phyloP scores from a whole-genome alignment of 1,140 invertebrate species.

The Lepidurus couesii region DNA sequence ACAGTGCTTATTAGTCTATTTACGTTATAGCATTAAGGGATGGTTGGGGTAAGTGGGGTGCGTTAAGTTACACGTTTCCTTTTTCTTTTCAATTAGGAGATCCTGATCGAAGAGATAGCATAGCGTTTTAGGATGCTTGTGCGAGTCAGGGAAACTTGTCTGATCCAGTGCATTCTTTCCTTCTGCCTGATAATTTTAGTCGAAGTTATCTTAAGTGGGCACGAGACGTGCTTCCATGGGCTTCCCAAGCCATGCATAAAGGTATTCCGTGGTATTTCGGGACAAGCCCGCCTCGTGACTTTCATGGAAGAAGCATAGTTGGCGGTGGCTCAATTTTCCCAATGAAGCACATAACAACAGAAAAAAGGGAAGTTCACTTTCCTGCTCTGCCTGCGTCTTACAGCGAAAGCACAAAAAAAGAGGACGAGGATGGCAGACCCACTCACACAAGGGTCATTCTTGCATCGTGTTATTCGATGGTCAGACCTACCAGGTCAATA shows the following conservation, averaged over 20 bases:
- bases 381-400: neutral
- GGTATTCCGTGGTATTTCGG: neutral
- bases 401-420: neutral
- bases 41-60: too few relatives aligned
- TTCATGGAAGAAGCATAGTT: neutral
- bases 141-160: neutral
- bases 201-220: neutral
- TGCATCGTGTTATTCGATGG: neutral
- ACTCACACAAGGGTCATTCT: neutral
- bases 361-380: neutral
- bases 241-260: neutral
- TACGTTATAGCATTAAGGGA: too few relatives aligned
- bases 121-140: neutral
- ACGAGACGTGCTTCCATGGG: neutral
- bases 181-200: neutral
- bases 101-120: too few relatives aligned
- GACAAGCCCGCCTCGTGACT: neutral
- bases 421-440: neutral
- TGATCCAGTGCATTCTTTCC: neutral
- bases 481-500: neutral
- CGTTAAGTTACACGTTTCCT: too few relatives aligned
- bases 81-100: too few relatives aligned
- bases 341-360: neutral
- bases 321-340: neutral
- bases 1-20: too few relatives aligned